These are phyloP conservation scores for Cylindroiulus punctatus DNA, from an alignment of 2,888 invertebrate species.

Conservation along the genomic window DNA sequence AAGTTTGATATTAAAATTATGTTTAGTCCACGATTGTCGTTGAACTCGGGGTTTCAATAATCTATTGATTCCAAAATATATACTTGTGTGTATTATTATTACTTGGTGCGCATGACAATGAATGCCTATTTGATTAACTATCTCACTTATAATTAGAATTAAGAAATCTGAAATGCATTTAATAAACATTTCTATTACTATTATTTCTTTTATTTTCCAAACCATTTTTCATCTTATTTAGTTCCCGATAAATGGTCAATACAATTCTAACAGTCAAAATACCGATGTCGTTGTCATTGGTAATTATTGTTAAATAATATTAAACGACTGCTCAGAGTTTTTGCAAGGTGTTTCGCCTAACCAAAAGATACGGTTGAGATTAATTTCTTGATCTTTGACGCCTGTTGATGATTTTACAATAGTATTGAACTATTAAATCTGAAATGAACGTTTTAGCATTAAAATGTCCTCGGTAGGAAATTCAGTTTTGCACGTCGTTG, in stretches of 20 bases:
- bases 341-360: neutral
- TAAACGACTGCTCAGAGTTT: neutral
- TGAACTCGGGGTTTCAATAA: neutral
- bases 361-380: neutral
- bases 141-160: neutral
- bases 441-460: neutral
- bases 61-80: neutral
- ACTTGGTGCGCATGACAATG: neutral
- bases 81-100: neutral
- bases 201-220: neutral
- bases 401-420: neutral
- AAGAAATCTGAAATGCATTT: neutral
- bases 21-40: neutral
- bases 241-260: neutral
- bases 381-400: neutral
- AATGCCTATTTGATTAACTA: neutral
- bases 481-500: too few species aligned
- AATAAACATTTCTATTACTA: conserved; percentile 1
- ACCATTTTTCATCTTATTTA: neutral
- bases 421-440: neutral
- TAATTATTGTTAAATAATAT: neutral
- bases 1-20: neutral
- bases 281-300: neutral
- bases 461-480: too few species aligned
- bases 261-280: neutral